Conservation (phyloP, 2,797 vertebrate genomes). For the Hozukius guyotensis region DNA sequence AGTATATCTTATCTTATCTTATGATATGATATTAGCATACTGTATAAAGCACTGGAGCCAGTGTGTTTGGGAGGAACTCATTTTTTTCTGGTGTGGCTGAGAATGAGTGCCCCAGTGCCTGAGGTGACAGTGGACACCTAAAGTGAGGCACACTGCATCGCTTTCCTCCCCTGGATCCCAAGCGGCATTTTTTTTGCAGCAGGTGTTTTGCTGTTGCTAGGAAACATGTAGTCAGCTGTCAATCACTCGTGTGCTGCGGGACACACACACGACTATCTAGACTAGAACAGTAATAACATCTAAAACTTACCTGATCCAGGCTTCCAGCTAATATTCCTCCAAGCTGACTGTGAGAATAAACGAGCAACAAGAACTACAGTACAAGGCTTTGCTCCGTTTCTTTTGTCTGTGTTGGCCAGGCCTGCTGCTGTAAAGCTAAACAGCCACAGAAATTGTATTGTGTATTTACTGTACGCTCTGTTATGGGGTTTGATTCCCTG, state of each 20-base stretch:
- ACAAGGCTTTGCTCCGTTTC: not conserved
- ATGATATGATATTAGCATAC: no score
- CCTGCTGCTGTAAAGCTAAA: not conserved
- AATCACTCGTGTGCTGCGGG: not conserved
- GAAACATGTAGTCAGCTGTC: not conserved
- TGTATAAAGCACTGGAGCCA: no score
- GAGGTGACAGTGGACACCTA: no score
- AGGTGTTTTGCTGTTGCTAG: not conserved
- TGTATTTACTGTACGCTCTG: not conserved
- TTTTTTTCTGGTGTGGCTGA: no score
- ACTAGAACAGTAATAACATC: not conserved
- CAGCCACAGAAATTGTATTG: not conserved
- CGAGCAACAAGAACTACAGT: not conserved
- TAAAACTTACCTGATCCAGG: no score
- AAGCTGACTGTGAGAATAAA: not conserved
- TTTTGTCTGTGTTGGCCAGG: not conserved
- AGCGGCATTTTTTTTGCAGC: no score
- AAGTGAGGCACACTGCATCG: no score
- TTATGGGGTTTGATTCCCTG: not conserved
- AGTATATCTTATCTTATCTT: no score
- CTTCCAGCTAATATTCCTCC: not conserved
- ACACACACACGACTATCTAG: not conserved
- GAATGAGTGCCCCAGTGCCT: no score
- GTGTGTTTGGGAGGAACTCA: no score
- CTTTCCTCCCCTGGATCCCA: no score